Base-by-base conservation (phyloP, 2,113 vertebrate genomes). In the Axis porcinus region DNA sequence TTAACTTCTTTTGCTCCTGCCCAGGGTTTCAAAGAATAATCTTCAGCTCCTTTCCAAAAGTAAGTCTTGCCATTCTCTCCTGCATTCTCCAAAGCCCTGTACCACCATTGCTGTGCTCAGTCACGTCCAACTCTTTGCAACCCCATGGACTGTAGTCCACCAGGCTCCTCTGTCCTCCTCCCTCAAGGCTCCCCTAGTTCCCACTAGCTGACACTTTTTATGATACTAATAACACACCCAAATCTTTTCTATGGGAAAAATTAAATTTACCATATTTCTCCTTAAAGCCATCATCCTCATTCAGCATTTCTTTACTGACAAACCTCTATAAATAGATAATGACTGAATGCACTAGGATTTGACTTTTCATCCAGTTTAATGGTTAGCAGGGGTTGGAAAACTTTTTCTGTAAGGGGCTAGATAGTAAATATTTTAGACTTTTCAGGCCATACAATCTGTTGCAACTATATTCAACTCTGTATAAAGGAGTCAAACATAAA, bases 261-360 rank as follows among this genome's bases (percentile, higher is more conserved):
- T 47, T 85, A 50, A 86, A 89, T 97, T 96, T 67, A 58, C 9
- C 25, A 13, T 84, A 92, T 74, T 94, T 96, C 45, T 87, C 87
- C 27, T 67, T 95, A 79, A 96, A 90, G n/a, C 27, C 87, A 70
- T 2, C 3, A 93, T 45, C 13, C 52, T 93, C 93, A n/a, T 47
- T 81, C 62, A 91, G 15, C 11, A 45, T 64, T 97, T 96, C 19
- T 91, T 90, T 47, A 95, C 25, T 67, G 52, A 30, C 60, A 91
- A 57, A 82, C 16, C 47, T 78, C 40, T 92, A 84, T 27, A 60
- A 84, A 87, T 5, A 88, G 28, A 78, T 89, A n/a, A 74, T 93
- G 33, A 87, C 60, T 83, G 23, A 93, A 82, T 82, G 91, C 30
- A 84, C 16, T 23, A 78, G 54, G 78, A 97, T 85, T 76, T 90